Conservation (phyloP, 2,797 vertebrate species). For the Scolopax rusticola region DNA sequence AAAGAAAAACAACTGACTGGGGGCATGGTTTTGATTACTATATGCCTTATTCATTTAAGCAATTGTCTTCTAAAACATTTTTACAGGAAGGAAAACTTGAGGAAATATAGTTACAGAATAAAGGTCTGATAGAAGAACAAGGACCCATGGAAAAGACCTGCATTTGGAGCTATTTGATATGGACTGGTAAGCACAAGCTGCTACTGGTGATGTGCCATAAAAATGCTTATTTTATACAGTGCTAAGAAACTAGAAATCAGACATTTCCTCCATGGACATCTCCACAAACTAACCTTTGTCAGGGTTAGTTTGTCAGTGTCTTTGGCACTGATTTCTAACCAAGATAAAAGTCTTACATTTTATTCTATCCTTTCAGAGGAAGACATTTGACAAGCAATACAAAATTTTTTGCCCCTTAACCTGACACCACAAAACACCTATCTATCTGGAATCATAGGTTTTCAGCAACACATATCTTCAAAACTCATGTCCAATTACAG, state of each 20-base stretch:
- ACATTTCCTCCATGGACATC: neutral
- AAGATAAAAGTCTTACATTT: rapidly evolving
- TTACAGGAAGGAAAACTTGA: neutral
- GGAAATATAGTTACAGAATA: neutral
- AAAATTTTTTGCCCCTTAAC: neutral
- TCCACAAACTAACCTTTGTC: neutral
- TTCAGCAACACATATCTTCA: neutral
- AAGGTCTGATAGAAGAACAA: neutral
- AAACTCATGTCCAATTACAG: neutral
- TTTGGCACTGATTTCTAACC: neutral
- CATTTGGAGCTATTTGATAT: neutral
- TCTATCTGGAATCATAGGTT: neutral
- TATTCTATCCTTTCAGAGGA: neutral
- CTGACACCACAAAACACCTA: neutral
- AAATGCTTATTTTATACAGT: neutral
- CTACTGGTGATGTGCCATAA: rapidly evolving
- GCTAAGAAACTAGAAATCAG: neutral
- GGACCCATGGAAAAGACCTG: neutral
- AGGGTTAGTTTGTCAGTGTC: neutral
- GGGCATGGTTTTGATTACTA: constrained; percentile 12
- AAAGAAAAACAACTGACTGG: constrained; percentile 3
- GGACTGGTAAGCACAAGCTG: neutral
- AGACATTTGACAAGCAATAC: neutral
- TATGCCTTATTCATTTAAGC: constrained; percentile 14
- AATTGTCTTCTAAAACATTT: neutral